A percentile compares a stretch with the other conserved stretches of the same genome.
Conservation (phyloP, 2,113 vertebrate species). For the Chionomys nivalis region DNA sequence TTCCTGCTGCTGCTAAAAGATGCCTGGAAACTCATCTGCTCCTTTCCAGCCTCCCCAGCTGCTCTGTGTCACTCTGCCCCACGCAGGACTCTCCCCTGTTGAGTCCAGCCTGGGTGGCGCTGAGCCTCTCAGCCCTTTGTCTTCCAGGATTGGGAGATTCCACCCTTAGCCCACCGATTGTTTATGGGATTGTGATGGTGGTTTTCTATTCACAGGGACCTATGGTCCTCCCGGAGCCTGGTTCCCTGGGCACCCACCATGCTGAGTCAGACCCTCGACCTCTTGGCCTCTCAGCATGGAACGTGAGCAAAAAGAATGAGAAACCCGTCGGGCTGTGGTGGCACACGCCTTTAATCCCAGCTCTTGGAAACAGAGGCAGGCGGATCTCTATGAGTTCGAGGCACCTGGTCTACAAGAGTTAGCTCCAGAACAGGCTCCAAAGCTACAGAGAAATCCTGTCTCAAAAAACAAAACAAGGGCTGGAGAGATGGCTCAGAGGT, state of each 20-base stretch:
- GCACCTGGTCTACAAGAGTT: too few relatives aligned
- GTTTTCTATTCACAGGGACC: neutral
- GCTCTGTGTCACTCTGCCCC: neutral
- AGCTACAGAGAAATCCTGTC: too few relatives aligned
- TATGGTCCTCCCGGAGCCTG: neutral
- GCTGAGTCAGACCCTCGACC: neutral
- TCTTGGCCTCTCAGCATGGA: neutral
- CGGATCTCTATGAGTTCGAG: too few relatives aligned
- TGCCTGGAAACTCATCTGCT: neutral
- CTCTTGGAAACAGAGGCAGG: too few relatives aligned
- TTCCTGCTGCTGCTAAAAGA: neutral
- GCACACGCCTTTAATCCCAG: too few relatives aligned
- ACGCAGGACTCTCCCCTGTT: neutral
- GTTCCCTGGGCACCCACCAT: too few relatives aligned
- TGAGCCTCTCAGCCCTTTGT: fast-evolving
- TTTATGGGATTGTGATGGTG: neutral
- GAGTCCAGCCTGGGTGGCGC: neutral
- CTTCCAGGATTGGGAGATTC: neutral
- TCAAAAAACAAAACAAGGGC: too few relatives aligned
- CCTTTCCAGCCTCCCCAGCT: neutral
- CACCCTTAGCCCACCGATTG: too few relatives aligned
- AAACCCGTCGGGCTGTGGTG: too few relatives aligned
- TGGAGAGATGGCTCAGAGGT: too few relatives aligned
- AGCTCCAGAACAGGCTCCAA: too few relatives aligned
- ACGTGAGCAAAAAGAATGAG: too few relatives aligned